Base-by-base conservation (phyloP, 2,888 invertebrate species). In the Acleris cristana region DNA sequence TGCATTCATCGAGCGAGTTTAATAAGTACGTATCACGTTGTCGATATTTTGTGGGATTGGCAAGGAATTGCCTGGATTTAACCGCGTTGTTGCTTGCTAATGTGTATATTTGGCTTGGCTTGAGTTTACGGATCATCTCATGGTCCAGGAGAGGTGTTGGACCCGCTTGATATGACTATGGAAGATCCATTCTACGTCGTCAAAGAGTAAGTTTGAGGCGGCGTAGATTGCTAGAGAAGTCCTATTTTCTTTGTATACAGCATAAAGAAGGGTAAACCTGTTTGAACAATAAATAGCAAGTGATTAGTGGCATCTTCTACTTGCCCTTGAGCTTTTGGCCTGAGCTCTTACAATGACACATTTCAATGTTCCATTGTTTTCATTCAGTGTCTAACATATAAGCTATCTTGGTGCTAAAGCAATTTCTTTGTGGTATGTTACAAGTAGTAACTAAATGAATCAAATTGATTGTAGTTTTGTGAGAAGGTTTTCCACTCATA, bases 161-260 rank as follows among this genome's bases (percentile, higher is more conserved):
- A 89, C 81, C 85, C 89, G 83, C 93, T 93, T 95, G 97, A 95
- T 95, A 98, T 99, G 98, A 98, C 98, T 95, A 95, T 98, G 93
- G 98, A 99, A 95, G 99, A 99, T 94, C 99, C 99, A 76, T 99
- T 98, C 95, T 98, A 98, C 95, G 98, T 98, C 91, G 98, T 99
- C 80, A 98, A 98, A 96, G 98, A 98, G 99, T 99, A 95, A 97
- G 98, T 96, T 69, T 55, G 64, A 71, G 70, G 64, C 61, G 56
- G 57, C 73, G 65, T 64, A 64, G 70, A 68, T 63, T 56, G 55
- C 53, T 70, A 56, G 44, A 58, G 26, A 51, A 45, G 45, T 45
- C 52, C 21, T 64, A 45, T 52, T 69, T 58, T 59, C 51, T 48
- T 56, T 53, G 26, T 26, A n/a, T n/a, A 14, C 12, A 34, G 34